phyloP scores from a whole-genome alignment of 2,797 vertebrate species.

The Clamator glandarius region DNA sequence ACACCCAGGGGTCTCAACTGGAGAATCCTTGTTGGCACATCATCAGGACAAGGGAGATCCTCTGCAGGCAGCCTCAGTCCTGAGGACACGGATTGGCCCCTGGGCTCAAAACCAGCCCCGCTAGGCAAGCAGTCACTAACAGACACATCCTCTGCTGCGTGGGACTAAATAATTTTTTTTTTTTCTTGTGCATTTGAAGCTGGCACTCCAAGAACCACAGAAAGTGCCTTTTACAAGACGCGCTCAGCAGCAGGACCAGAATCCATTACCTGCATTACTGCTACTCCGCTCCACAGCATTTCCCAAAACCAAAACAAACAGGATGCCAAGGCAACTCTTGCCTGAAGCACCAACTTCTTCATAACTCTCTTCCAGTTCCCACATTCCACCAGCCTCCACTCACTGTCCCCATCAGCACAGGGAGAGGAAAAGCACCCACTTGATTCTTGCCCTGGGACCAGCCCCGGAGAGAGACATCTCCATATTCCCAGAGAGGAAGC shows the following conservation, averaged over 20 bases:
- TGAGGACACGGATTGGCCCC: not conserved
- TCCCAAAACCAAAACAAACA: not conserved
- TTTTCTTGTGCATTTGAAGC: not conserved
- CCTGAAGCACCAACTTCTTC: not conserved
- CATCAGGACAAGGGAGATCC: not conserved
- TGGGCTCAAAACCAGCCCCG: not conserved
- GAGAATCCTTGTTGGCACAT: not conserved
- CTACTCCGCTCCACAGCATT: not conserved
- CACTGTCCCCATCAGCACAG: not conserved
- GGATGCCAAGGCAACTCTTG: not conserved
- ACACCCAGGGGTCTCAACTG: not conserved
- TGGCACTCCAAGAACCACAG: not conserved
- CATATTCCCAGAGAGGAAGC: not conserved
- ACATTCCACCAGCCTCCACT: accelerated
- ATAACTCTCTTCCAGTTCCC: not conserved
- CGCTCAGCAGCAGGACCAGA: not conserved
- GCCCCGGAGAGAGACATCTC: not conserved
- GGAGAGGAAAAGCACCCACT: not conserved
- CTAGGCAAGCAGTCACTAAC: not conserved
- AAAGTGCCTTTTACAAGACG: not conserved
- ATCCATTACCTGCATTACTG: not conserved
- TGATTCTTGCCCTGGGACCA: not conserved
- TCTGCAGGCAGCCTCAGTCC: not conserved
- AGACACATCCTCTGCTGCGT: not conserved
- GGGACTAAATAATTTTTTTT: not conserved